Evolutionary conservation across 2,888 invertebrate genomes (phyloP).

Genomic region (Beris morrisii): DNA sequence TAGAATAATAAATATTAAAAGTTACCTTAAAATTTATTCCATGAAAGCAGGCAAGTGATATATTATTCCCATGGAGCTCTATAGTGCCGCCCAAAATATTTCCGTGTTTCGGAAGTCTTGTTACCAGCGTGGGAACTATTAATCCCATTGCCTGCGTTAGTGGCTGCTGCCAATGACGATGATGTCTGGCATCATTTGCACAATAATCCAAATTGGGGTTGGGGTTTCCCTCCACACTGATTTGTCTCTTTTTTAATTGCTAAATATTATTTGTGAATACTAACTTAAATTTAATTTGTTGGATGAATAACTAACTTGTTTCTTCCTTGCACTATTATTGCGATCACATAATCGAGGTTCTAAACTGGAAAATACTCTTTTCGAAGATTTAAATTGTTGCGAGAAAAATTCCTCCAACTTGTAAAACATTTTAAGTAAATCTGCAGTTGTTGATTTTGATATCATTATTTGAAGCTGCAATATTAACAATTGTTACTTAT

Average conservation of each 20-base stretch:
- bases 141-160: slow-evolving; percentile 79
- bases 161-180: slow-evolving; percentile 94
- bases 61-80: slow-evolving; percentile 85
- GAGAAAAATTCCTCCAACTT: slow-evolving; percentile 97
- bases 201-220: slow-evolving; percentile 45
- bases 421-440: slow-evolving; percentile 93
- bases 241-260: slow-evolving; percentile 51
- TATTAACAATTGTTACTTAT: not conserved
- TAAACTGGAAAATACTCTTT: slow-evolving; percentile 81
- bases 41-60: slow-evolving; percentile 95
- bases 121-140: slow-evolving; percentile 72
- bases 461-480: slow-evolving; percentile 86
- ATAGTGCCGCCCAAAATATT: slow-evolving; percentile 86
- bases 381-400: slow-evolving; percentile 95
- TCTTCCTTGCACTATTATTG: slow-evolving; percentile 51
- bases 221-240: slow-evolving; percentile 44
- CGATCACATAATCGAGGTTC: slow-evolving; percentile 59
- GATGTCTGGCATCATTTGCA: slow-evolving; percentile 72
- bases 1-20: slow-evolving; percentile 41
- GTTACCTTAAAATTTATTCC: slow-evolving; percentile 86
- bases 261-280: slow-evolving; percentile 20
- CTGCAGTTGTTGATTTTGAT: slow-evolving; percentile 94
- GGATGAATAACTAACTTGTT: slow-evolving; percentile 44
- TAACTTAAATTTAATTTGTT: not conserved
- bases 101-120: slow-evolving; percentile 69